These are phyloP conservation scores for Naja naja DNA, from an alignment of 2,113 vertebrate species.

Conservation along the genomic window DNA sequence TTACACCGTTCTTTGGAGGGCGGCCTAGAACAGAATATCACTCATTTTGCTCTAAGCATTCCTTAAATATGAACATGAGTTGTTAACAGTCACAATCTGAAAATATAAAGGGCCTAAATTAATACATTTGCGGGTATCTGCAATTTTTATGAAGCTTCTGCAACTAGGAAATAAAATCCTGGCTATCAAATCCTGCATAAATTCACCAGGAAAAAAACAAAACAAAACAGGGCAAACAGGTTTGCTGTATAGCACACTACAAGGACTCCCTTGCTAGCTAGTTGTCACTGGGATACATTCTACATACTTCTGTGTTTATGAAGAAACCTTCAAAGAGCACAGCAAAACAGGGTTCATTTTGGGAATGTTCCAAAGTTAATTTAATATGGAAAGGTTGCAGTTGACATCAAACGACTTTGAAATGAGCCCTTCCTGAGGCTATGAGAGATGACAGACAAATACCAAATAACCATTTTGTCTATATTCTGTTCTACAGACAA, in stretches of 20 bases:
- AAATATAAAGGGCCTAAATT: neutral
- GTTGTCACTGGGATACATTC: slow-evolving; percentile 9
- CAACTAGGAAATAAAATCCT: slow-evolving; percentile 5
- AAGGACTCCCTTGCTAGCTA: slow-evolving; percentile 13
- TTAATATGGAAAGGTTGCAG: slow-evolving; percentile 29
- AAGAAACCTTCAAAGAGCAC: slow-evolving; percentile 22
- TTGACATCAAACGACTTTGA: slow-evolving; percentile 21
- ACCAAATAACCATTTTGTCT: slow-evolving; percentile 3
- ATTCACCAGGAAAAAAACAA: neutral
- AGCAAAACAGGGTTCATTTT: slow-evolving; percentile 1
- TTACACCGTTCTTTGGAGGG: neutral
- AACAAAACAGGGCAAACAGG: slow-evolving; percentile 21
- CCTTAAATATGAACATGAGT: neutral
- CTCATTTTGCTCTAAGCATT: neutral
- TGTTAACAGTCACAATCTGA: slow-evolving; percentile 21
- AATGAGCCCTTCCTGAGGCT: slow-evolving; percentile 3
- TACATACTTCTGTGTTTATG: slow-evolving; percentile 23
- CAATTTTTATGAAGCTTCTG: neutral
- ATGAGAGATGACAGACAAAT: slow-evolving; percentile 23
- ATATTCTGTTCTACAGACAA: slow-evolving; percentile 1
- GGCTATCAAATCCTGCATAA: neutral
- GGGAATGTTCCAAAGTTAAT: slow-evolving; percentile 20
- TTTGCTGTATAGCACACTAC: slow-evolving; percentile 1
- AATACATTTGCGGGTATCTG: neutral
- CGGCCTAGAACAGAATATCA: neutral